A percentile compares a stretch with the other conserved stretches of the same genome.
phyloP scores from a whole-genome alignment of 2,888 invertebrate species.

The Erannis defoliaria region DNA sequence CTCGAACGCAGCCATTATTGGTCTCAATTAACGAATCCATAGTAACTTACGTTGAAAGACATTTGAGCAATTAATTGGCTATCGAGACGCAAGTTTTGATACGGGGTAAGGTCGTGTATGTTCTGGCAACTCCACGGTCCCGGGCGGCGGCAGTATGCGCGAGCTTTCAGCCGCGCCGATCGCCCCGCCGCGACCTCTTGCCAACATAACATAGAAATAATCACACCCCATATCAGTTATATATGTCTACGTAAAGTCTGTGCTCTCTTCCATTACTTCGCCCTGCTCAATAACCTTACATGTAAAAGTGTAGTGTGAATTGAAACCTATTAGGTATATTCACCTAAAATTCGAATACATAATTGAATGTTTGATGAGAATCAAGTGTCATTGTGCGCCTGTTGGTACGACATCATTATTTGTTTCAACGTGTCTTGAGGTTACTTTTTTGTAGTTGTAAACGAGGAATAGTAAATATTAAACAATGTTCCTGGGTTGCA shows the following conservation, averaged over 20 bases:
- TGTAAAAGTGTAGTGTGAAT: slow-evolving; percentile 13
- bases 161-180: slow-evolving; percentile 71
- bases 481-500: too few relatives aligned
- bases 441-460: too few relatives aligned
- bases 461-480: too few relatives aligned
- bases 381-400: slow-evolving; percentile 13
- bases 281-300: slow-evolving; percentile 28
- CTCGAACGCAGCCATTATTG: not conserved
- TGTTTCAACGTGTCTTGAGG: not conserved
- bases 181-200: slow-evolving; percentile 63
- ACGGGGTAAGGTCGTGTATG: slow-evolving; percentile 52
- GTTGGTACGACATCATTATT: not conserved
- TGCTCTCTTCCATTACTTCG: slow-evolving; percentile 38
- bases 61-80: slow-evolving; percentile 15
- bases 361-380: slow-evolving; percentile 27
- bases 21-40: slow-evolving; percentile 16
- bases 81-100: slow-evolving; percentile 24
- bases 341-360: slow-evolving; percentile 8
- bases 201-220: slow-evolving; percentile 42
- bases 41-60: slow-evolving; percentile 17
- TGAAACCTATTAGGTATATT: slow-evolving; percentile 3
- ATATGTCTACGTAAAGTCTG: slow-evolving; percentile 56
- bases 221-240: slow-evolving; percentile 57
- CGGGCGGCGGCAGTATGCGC: slow-evolving; percentile 85
- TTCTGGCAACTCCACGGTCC: slow-evolving; percentile 70